Conservation (phyloP, 2,888 invertebrate genomes). For the Pyrocoelia pectoralis region DNA sequence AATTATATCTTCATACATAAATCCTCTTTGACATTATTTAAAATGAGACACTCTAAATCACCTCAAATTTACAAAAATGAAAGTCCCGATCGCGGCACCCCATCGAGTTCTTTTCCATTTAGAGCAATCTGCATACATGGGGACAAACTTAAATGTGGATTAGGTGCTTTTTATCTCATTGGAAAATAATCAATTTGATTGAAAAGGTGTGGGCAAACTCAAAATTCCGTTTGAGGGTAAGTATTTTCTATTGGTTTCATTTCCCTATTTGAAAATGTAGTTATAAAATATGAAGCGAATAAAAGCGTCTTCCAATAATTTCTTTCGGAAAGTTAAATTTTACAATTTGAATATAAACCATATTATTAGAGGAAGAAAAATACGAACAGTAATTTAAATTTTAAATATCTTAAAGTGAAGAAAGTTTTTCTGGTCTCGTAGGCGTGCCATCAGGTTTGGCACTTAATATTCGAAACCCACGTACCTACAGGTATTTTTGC, state of each 20-base stretch:
- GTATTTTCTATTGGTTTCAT: constrained; percentile 16
- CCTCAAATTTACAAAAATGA: too few species aligned
- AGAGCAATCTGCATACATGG: background rate
- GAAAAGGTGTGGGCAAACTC: background rate
- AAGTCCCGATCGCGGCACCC: too few species aligned
- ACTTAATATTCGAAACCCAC: constrained; percentile 16
- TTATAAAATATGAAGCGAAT: constrained; percentile 10
- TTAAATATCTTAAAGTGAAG: background rate
- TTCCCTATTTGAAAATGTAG: constrained; percentile 9
- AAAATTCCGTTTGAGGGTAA: constrained; percentile 15
- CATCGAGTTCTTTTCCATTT: too few species aligned
- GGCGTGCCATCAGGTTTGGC: constrained; percentile 20
- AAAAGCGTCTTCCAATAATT: background rate
- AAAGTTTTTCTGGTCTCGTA: background rate
- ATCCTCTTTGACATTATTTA: too few species aligned
- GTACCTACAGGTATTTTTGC: constrained; percentile 4
- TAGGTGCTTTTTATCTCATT: constrained; percentile 18
- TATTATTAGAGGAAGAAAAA: too few species aligned
- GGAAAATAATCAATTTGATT: constrained; percentile 20
- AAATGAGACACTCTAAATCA: too few species aligned
- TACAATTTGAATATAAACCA: too few species aligned
- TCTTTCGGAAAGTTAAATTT: too few species aligned
- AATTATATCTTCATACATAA: too few species aligned
- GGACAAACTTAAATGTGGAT: background rate
- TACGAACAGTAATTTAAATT: too few species aligned